These are phyloP conservation scores for Pteropus alecto DNA, from an alignment of 2,113 vertebrate species.

Conservation along the genomic window DNA sequence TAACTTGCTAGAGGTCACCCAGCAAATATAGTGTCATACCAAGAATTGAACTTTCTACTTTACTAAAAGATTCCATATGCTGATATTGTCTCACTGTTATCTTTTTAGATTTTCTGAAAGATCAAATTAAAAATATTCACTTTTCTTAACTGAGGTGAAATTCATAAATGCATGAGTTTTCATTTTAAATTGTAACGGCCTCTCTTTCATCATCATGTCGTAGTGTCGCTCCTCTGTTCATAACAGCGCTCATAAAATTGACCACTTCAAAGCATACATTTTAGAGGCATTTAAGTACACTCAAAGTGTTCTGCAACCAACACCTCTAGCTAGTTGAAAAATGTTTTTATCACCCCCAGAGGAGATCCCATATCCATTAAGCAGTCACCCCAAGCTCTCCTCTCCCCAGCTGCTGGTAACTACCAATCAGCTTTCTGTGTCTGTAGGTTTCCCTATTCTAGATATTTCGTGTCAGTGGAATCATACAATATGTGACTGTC, in stretches of 20 bases:
- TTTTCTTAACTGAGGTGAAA: slow-evolving; percentile 33
- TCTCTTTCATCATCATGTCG: not conserved
- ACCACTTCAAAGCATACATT: not conserved
- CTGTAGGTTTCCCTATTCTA: not conserved
- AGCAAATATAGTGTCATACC: not conserved
- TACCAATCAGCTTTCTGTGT: not conserved
- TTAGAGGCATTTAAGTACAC: not conserved
- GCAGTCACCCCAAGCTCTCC: not conserved
- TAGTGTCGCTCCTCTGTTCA: not conserved
- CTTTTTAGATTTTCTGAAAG: not conserved
- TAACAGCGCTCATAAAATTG: not conserved
- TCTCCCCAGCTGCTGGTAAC: not conserved
- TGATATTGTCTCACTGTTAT: not conserved
- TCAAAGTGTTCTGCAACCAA: not conserved
- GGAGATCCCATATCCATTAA: not conserved
- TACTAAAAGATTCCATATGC: not conserved
- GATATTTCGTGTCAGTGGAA: not conserved
- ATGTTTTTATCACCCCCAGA: not conserved
- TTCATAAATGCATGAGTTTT: not conserved
- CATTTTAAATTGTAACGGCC: not conserved
- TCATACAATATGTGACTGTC: not conserved
- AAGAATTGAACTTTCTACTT: not conserved
- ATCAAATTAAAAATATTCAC: not conserved
- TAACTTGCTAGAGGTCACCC: not conserved
- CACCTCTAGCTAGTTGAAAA: not conserved